These are phyloP conservation scores for Eristalinus sepulchralis DNA, from an alignment of 2,888 invertebrate genomes.

Conservation along the genomic window DNA sequence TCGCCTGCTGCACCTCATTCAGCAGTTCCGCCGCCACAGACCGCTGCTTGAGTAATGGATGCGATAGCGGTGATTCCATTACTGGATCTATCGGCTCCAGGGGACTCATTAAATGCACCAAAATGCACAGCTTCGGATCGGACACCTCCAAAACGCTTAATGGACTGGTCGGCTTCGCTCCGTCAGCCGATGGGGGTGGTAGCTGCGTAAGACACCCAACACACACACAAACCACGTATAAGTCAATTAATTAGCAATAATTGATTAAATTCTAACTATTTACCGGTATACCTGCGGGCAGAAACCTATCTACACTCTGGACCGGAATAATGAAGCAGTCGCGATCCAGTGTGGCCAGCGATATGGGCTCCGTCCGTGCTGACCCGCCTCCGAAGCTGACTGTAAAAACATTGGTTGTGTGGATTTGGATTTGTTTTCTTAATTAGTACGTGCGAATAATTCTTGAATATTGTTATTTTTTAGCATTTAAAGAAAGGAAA, in stretches of 20 bases:
- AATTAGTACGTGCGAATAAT: not conserved
- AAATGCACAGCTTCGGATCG: conserved; percentile 93
- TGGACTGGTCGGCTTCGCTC: conserved; percentile 80
- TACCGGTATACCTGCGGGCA: conserved; percentile 94
- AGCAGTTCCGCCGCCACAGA: conserved; percentile 89
- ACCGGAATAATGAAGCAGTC: conserved; percentile 97
- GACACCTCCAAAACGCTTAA: conserved; percentile 91
- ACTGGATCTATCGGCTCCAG: conserved; percentile 92
- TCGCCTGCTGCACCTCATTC: conserved; percentile 86
- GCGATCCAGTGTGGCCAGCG: conserved; percentile 90
- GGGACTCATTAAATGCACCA: conserved; percentile 94
- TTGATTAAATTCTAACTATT: conserved; percentile 37
- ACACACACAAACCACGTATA: not conserved
- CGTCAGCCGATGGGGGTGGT: conserved; percentile 86
- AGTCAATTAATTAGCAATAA: not conserved
- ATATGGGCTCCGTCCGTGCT: conserved; percentile 85
- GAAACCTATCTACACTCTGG: conserved; percentile 92
- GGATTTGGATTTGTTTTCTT: not conserved
- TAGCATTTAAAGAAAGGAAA: not conserved
- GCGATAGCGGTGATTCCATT: conserved; percentile 90
- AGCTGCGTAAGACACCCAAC: conserved; percentile 79
- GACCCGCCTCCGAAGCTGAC: conserved; percentile 77
- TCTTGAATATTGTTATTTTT: not conserved
- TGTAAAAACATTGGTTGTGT: conserved; percentile 73
- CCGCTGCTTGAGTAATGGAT: conserved; percentile 90